phyloP scores from a whole-genome alignment of 2,797 vertebrate species.

The Buceros bicornis region DNA sequence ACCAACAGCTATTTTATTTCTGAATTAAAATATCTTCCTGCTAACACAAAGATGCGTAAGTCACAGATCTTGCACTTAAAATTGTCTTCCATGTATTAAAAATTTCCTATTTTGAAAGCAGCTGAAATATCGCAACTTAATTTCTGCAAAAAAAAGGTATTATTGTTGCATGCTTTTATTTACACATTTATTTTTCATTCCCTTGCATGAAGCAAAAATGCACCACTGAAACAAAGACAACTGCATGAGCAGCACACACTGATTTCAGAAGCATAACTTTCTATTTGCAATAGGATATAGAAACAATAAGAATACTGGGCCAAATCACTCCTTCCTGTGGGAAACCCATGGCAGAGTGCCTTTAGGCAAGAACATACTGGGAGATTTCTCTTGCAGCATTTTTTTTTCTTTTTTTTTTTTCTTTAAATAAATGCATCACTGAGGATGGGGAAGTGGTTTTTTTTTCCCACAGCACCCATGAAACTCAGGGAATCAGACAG shows the following conservation, averaged over 20 bases:
- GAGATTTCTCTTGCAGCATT: conserved; percentile 17
- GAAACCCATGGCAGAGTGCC: conserved; percentile 51
- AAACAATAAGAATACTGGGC: conserved; percentile 72
- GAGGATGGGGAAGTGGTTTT: background rate
- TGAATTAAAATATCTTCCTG: background rate
- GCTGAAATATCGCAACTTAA: background rate
- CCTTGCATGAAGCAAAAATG: background rate
- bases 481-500: background rate
- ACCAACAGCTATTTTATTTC: background rate
- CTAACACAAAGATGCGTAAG: background rate
- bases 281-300: conserved; percentile 73
- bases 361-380: conserved; percentile 45
- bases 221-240: conserved; percentile 45
- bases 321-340: conserved; percentile 75
- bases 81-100: background rate
- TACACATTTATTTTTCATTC: background rate
- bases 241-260: background rate
- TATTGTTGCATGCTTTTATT: background rate
- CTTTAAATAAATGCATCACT: background rate
- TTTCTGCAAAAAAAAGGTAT: background rate
- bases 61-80: background rate
- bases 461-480: background rate
- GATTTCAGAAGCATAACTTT: conserved; percentile 51
- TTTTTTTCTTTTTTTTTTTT: background rate
- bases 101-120: background rate